Evolutionary conservation across 2,113 vertebrate species (phyloP).

Genomic region (Nannospalax galili): DNA sequence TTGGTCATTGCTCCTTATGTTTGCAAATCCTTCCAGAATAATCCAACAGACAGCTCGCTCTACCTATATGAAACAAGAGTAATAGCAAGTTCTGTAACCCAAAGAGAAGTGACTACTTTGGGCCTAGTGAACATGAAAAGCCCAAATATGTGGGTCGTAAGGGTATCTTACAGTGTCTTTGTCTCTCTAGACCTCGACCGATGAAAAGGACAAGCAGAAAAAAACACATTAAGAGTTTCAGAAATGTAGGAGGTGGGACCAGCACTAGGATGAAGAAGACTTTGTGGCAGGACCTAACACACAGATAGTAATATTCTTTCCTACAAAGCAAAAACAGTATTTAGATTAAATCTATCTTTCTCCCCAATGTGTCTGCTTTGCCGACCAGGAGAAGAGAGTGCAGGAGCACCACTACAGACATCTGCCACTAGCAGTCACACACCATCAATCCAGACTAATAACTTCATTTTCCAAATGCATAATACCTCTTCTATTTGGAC

Average conservation of each 20-base stretch:
- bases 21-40: not conserved
- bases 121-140: not conserved
- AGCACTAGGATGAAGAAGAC: not conserved
- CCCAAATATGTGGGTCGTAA: not conserved
- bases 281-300: not conserved
- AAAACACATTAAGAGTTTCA: not conserved
- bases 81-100: not conserved
- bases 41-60: not conserved
- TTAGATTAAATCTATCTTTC: not conserved
- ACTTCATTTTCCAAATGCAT: constrained; percentile 77
- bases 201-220: not conserved
- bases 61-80: not conserved
- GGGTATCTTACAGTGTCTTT: not conserved
- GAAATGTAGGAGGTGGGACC: not conserved
- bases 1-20: not conserved
- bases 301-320: not conserved
- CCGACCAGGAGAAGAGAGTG: constrained; percentile 45
- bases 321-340: not conserved
- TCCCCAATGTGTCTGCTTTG: constrained; percentile 5
- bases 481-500: constrained; percentile 68
- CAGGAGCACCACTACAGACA: constrained; percentile 60
- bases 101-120: not conserved
- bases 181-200: not conserved
- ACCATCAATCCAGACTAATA: constrained; percentile 66
- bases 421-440: constrained; percentile 72